Evolutionary conservation across 2,888 invertebrate species (phyloP).

Genomic region (Aelia acuminata): DNA sequence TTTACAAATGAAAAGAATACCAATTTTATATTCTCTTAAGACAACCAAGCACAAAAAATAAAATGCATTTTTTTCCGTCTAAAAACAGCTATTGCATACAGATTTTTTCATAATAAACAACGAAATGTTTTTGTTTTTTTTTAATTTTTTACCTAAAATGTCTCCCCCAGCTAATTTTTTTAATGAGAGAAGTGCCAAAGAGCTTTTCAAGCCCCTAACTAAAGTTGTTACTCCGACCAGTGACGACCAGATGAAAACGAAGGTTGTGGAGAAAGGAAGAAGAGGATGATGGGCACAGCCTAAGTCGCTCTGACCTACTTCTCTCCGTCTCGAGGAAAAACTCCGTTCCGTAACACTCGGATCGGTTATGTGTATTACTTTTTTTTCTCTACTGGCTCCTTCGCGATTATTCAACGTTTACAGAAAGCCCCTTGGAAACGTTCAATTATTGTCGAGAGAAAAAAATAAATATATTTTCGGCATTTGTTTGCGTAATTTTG

Average conservation of each 20-base stretch:
- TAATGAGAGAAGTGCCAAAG: too few species aligned
- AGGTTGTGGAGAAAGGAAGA: constrained; percentile 20
- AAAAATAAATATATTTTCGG: neutral
- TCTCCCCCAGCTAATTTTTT: too few species aligned
- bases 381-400: neutral
- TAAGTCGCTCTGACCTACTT: neutral
- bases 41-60: too few species aligned
- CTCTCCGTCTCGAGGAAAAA: neutral
- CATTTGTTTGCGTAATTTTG: neutral
- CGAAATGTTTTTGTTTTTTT: too few species aligned
- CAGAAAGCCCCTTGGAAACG: neutral
- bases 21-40: too few species aligned
- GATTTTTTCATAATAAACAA: too few species aligned
- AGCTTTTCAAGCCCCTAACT: too few species aligned
- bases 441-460: neutral
- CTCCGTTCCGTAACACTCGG: neutral
- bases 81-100: too few species aligned
- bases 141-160: too few species aligned
- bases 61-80: too few species aligned
- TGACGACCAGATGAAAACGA: neutral
- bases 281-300: constrained; percentile 7
- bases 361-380: neutral
- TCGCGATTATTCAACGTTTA: constrained; percentile 5
- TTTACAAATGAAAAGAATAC: too few species aligned
- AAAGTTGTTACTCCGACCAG: neutral